Evolutionary conservation across 1,140 invertebrate species (phyloP).

Genomic region (Laupala kohalensis): DNA sequence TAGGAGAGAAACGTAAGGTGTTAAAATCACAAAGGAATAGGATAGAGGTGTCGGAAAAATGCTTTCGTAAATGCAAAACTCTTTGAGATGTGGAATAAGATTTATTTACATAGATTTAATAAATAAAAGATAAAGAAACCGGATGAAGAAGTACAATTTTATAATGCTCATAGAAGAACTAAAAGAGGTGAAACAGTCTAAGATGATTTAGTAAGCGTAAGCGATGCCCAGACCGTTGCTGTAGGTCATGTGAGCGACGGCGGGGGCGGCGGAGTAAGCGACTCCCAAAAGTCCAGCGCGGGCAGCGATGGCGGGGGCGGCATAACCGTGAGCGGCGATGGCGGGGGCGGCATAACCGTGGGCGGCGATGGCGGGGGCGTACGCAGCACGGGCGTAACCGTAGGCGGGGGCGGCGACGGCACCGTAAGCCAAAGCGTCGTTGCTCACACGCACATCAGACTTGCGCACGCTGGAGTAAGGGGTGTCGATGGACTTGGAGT

Average conservation of each 20-base stretch:
- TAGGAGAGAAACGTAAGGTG: too few species aligned
- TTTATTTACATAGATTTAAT: too few species aligned
- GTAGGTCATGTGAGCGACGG: slow-evolving; percentile 51
- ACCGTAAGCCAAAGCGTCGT: slow-evolving; percentile 23
- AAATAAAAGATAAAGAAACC: too few species aligned
- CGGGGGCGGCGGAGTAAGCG: slow-evolving; percentile 48
- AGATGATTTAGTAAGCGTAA: slow-evolving; percentile 35
- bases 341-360: slow-evolving; percentile 12
- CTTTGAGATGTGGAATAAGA: too few species aligned
- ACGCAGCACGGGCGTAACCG: slow-evolving; percentile 16
- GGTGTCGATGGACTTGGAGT: slow-evolving; percentile 26
- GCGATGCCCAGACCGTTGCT: slow-evolving; percentile 39
- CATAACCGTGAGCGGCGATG: slow-evolving; percentile 17
- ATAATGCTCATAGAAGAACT: too few species aligned
- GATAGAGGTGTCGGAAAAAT: too few species aligned
- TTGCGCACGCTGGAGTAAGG: slow-evolving; percentile 27
- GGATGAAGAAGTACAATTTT: too few species aligned
- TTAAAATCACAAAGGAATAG: too few species aligned
- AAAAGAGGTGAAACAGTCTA: too few species aligned
- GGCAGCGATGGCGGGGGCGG: slow-evolving; percentile 15
- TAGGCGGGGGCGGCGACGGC: slow-evolving; percentile 19
- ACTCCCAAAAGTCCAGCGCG: slow-evolving; percentile 32
- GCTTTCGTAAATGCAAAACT: too few species aligned
- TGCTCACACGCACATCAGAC: slow-evolving; percentile 27
- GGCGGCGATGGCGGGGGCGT: slow-evolving; percentile 14